phyloP scores from a whole-genome alignment of 2,888 invertebrate genomes.

The Clistopyga incitator region DNA sequence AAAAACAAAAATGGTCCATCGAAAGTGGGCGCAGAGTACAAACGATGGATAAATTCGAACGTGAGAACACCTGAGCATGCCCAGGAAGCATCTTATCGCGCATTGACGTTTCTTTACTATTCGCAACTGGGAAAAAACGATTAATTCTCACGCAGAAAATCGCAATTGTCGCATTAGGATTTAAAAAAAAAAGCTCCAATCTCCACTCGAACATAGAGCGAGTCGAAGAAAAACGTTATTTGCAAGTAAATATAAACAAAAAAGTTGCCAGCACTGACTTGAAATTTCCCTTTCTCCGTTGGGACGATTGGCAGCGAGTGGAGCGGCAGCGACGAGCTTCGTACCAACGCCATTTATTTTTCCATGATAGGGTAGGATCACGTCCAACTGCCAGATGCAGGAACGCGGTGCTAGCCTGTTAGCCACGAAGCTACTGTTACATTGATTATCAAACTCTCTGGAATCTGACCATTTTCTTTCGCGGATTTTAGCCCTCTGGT shows the following conservation, averaged over 20 bases:
- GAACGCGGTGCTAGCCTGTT: slow-evolving; percentile 3
- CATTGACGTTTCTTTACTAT: background rate
- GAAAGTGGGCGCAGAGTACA: background rate
- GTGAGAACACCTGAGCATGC: slow-evolving; percentile 13
- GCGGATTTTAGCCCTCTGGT: slow-evolving; percentile 20
- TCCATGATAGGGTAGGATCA: slow-evolving; percentile 61
- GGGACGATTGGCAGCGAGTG: slow-evolving; percentile 82
- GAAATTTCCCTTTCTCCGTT: slow-evolving; percentile 80
- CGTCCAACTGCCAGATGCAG: slow-evolving; percentile 24
- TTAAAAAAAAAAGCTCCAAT: slow-evolving; percentile 5
- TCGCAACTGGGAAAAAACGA: background rate
- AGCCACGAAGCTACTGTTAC: background rate
- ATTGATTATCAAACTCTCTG: background rate
- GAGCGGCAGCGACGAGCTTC: slow-evolving; percentile 66
- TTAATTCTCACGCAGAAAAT: slow-evolving; percentile 7
- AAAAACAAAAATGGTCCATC: background rate
- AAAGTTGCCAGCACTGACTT: slow-evolving; percentile 84
- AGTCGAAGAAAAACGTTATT: slow-evolving; percentile 34
- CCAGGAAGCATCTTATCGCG: slow-evolving; percentile 21
- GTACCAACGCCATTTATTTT: slow-evolving; percentile 79
- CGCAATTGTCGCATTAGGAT: slow-evolving; percentile 2
- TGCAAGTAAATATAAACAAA: slow-evolving; percentile 66
- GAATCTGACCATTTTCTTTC: background rate
- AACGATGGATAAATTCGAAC: slow-evolving; percentile 9
- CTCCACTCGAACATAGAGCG: background rate